Percentiles rank a stretch among this genome's conserved stretches.
Conservation (phyloP, 64 coral and sea anemone species). For the Porites lutea region DNA sequence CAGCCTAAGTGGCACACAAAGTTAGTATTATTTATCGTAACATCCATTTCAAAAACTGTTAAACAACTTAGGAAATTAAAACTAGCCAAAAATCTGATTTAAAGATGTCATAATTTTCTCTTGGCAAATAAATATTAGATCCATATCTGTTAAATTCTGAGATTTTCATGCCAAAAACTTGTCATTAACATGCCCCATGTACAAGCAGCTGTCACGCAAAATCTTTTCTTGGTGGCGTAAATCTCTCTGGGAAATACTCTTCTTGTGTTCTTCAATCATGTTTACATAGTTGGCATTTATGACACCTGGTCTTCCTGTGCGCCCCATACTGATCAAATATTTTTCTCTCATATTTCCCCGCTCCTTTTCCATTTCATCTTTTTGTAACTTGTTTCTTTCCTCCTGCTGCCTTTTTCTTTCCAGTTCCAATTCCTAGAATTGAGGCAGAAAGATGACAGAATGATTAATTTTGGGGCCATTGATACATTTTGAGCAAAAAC, state of each 20-base stretch:
- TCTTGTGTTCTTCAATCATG: conserved; percentile 88
- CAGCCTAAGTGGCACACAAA: too few species aligned
- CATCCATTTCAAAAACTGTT: too few species aligned
- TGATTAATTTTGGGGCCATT: too few species aligned
- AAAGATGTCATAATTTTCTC: too few species aligned
- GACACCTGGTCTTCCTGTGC: conserved; percentile 67
- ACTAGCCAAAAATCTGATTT: too few species aligned
- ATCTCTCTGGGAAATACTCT: conserved; percentile 82
- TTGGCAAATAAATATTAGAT: too few species aligned
- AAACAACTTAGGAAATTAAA: too few species aligned
- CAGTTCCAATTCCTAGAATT: conserved; percentile 69
- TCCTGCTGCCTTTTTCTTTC: conserved; percentile 44
- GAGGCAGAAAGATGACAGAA: too few species aligned
- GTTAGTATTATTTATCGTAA: too few species aligned
- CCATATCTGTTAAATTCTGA: too few species aligned
- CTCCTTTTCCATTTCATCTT: conserved; percentile 64
- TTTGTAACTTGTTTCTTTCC: conserved; percentile 41
- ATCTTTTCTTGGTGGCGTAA: conserved; percentile 89
- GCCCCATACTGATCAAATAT: conserved; percentile 87
- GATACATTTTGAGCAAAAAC: too few species aligned
- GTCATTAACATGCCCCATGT: conserved; percentile 94
- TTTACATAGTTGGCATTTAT: conserved; percentile 85
- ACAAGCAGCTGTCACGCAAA: conserved; percentile 84
- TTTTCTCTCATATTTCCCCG: conserved; percentile 57
- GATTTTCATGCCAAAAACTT: conserved; percentile 79